Conservation (phyloP, 2,113 vertebrate species). For the Calidris pygmaea region DNA sequence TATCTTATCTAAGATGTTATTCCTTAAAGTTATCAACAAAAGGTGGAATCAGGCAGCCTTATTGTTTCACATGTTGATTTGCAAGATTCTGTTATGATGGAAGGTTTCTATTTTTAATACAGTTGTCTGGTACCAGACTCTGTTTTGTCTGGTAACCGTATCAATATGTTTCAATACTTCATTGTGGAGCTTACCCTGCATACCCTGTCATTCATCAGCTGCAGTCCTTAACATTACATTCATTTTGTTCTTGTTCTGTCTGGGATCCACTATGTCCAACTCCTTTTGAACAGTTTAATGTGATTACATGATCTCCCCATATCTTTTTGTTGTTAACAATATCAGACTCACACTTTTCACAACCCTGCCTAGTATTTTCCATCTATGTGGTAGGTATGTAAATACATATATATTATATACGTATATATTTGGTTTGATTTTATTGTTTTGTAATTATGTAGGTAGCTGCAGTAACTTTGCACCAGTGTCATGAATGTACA, state of each 20-base stretch:
- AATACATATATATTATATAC: not conserved
- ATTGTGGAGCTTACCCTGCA: not conserved
- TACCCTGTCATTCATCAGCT: not conserved
- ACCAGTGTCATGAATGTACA: not conserved
- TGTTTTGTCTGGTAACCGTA: not conserved
- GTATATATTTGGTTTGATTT: not conserved
- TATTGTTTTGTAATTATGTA: not conserved
- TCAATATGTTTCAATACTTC: not conserved
- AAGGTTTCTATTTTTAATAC: not conserved
- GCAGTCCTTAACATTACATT: not conserved
- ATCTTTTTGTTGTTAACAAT: not conserved
- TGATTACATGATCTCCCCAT: not conserved
- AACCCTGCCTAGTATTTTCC: not conserved
- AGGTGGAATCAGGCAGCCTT: not conserved
- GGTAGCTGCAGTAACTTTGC: not conserved
- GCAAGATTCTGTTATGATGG: not conserved
- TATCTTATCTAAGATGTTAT: not conserved
- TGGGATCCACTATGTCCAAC: not conserved
- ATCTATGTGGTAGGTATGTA: not conserved
- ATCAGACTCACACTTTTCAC: not conserved
- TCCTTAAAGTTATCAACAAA: not conserved
- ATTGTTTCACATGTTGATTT: not conserved
- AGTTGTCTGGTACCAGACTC: not conserved
- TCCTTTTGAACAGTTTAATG: not conserved
- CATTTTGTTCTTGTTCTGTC: not conserved